These are phyloP conservation scores for Muraenolepis orangiensis DNA, from an alignment of 2,797 vertebrate genomes.

Conservation along the genomic window DNA sequence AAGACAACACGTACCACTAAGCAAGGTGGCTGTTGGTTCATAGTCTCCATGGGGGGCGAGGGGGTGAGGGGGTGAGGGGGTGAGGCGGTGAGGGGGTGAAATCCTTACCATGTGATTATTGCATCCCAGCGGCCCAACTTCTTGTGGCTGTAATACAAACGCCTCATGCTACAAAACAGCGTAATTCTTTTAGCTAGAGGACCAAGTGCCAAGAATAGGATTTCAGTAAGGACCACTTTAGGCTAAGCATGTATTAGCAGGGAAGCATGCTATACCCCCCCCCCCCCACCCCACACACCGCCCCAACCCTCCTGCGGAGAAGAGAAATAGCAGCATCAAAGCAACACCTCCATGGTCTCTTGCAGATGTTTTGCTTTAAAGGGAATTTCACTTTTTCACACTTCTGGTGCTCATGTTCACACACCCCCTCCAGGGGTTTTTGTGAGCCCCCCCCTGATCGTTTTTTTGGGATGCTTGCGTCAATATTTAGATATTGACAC, in stretches of 20 bases:
- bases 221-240: neutral
- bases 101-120: too few relatives aligned
- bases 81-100: too few relatives aligned
- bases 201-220: neutral
- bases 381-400: too few relatives aligned
- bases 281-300: neutral
- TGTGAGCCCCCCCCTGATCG: too few relatives aligned
- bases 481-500: too few relatives aligned
- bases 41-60: neutral
- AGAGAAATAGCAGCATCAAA: neutral
- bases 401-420: too few relatives aligned
- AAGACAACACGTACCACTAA: neutral
- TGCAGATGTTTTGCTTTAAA: neutral
- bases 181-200: neutral
- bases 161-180: too few relatives aligned
- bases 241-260: neutral
- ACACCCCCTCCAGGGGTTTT: too few relatives aligned
- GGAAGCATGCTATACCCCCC: neutral
- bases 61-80: too few relatives aligned
- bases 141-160: too few relatives aligned
- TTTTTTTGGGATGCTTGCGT: too few relatives aligned
- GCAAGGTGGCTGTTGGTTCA: neutral
- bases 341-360: neutral
- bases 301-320: neutral
- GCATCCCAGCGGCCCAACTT: too few relatives aligned